phyloP scores from a whole-genome alignment of 1,140 invertebrate genomes.

The Yoshiicerus persimilis region DNA sequence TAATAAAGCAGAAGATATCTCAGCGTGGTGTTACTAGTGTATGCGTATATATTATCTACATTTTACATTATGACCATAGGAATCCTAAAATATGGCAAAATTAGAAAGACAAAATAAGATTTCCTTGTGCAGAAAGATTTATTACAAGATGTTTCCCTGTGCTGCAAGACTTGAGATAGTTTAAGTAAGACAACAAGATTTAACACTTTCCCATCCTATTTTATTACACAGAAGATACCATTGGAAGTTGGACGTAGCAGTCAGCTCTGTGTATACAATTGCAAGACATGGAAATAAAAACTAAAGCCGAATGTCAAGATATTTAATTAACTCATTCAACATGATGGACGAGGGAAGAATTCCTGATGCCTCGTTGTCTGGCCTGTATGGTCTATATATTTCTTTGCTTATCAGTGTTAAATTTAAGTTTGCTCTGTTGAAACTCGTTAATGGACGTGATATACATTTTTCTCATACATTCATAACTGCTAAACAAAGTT shows the following conservation, averaged over 20 bases:
- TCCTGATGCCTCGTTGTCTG: background rate
- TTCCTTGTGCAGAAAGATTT: background rate
- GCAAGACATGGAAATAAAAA: background rate
- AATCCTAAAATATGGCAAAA: too few relatives aligned
- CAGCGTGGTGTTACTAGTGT: too few relatives aligned
- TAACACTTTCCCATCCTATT: background rate
- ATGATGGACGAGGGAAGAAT: background rate
- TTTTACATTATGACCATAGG: too few relatives aligned
- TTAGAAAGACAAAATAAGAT: too few relatives aligned
- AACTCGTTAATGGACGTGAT: background rate
- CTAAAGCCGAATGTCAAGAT: background rate
- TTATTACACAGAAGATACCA: background rate
- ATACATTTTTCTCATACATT: background rate
- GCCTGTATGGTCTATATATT: background rate
- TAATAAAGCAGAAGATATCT: too few relatives aligned
- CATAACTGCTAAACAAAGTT: background rate
- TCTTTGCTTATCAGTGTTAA: background rate
- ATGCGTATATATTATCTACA: too few relatives aligned
- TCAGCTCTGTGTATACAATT: too few relatives aligned
- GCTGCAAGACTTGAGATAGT: too few relatives aligned
- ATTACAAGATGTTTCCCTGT: too few relatives aligned
- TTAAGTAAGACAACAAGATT: background rate
- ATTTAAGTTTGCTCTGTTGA: background rate
- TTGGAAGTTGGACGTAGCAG: too few relatives aligned
- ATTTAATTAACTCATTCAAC: background rate